These are phyloP conservation scores for Emydura subglobosa DNA, from an alignment of 2,113 vertebrate genomes.

Conservation along the genomic window DNA sequence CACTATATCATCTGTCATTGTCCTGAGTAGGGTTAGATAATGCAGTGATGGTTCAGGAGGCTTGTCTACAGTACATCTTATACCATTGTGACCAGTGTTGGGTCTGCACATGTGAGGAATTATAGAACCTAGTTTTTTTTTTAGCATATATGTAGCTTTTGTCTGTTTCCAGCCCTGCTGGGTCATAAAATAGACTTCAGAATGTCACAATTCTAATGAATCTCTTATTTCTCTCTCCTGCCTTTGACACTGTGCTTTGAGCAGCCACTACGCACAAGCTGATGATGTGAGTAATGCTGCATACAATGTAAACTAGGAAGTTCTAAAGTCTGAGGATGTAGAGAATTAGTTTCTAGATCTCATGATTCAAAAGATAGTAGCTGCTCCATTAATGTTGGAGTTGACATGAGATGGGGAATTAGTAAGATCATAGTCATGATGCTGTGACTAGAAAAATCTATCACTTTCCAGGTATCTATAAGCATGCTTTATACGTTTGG, in stretches of 20 bases:
- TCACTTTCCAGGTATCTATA: neutral
- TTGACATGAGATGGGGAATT: neutral
- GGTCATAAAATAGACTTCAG: no score
- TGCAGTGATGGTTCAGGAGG: neutral
- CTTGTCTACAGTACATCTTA: neutral
- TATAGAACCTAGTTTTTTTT: neutral
- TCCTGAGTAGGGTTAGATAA: accelerated
- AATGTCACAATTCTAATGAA: no score
- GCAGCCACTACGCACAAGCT: neutral
- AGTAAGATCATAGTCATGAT: neutral
- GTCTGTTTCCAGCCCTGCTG: neutral
- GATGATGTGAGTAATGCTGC: neutral
- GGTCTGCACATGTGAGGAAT: neutral
- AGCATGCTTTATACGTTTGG: neutral
- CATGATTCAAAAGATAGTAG: neutral
- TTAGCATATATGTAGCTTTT: neutral
- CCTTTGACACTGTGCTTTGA: neutral
- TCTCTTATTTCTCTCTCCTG: no score
- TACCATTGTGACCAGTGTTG: neutral
- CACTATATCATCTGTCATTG: accelerated
- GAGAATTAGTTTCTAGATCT: neutral
- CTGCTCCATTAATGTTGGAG: no score
- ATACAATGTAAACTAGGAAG: neutral
- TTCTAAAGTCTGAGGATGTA: neutral
- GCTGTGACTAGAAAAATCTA: neutral